Conservation (phyloP, 1,140 invertebrate genomes). For the Venturia canescens region DNA sequence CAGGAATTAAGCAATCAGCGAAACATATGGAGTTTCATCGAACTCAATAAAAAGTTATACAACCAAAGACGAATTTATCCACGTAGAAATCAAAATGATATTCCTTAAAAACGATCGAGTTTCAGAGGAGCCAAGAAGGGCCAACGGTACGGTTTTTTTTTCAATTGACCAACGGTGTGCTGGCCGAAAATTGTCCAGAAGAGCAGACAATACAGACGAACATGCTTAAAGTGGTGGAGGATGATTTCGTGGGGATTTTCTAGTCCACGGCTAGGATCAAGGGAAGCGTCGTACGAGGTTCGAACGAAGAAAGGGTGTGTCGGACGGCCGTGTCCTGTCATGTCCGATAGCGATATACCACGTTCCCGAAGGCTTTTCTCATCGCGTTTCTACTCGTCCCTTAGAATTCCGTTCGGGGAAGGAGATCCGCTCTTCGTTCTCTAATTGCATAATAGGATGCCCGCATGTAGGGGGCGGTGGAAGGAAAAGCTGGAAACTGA, state of each 20-base stretch:
- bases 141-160: constrained; percentile 65
- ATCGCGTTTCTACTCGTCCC: constrained; percentile 58
- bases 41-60: no score
- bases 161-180: constrained; percentile 70
- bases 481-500: constrained; percentile 28
- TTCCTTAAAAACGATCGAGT: not conserved
- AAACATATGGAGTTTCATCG: no score
- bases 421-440: constrained; percentile 59
- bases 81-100: not conserved
- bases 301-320: constrained; percentile 78
- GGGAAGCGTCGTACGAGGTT: constrained; percentile 65
- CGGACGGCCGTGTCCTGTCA: constrained; percentile 76
- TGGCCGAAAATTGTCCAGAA: constrained; percentile 58
- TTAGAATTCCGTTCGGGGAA: constrained; percentile 66
- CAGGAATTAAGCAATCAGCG: not conserved
- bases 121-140: not conserved
- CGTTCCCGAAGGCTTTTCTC: constrained; percentile 14
- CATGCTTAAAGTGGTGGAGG: not conserved
- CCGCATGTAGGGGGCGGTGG: constrained; percentile 69
- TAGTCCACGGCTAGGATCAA: constrained; percentile 3
- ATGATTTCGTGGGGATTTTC: not conserved
- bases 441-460: constrained; percentile 76
- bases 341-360: constrained; percentile 76
- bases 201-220: not conserved
- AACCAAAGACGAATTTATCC: no score